These are phyloP conservation scores for Danaus chrysippus DNA, from an alignment of 2,888 invertebrate genomes.

Conservation along the genomic window DNA sequence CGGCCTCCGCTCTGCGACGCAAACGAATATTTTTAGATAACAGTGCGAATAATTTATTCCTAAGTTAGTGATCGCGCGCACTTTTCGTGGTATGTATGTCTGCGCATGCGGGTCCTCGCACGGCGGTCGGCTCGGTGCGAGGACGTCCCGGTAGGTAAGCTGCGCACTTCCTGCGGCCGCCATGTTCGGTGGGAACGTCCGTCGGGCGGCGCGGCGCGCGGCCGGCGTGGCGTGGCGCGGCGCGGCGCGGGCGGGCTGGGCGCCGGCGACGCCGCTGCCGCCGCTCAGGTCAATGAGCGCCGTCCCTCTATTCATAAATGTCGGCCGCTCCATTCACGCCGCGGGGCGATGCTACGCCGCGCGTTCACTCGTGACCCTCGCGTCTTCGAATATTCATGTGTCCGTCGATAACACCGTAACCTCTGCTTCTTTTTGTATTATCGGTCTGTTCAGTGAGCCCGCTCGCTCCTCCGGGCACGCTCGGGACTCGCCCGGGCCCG, in stretches of 20 bases:
- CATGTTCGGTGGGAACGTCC: slow-evolving; percentile 75
- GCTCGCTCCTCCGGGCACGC: slow-evolving; percentile 62
- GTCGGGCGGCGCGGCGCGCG: slow-evolving; percentile 57
- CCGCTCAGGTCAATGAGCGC: slow-evolving; percentile 68
- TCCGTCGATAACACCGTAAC: slow-evolving; percentile 77
- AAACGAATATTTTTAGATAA: slow-evolving; percentile 78
- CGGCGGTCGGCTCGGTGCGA: slow-evolving; percentile 49
- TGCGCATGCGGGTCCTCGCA: slow-evolving; percentile 63
- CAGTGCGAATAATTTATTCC: slow-evolving; percentile 76
- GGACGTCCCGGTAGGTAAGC: slow-evolving; percentile 77
- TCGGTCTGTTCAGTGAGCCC: slow-evolving; percentile 71
- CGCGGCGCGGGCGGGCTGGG: slow-evolving; percentile 46
- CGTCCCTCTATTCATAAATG: slow-evolving; percentile 77
- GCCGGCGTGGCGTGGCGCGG: slow-evolving; percentile 59
- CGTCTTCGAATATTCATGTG: slow-evolving; percentile 78
- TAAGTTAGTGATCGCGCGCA: slow-evolving; percentile 74
- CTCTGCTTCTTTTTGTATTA: slow-evolving; percentile 76
- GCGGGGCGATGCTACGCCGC: slow-evolving; percentile 68
- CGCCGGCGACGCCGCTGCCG: slow-evolving; percentile 50
- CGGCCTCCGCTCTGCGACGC: slow-evolving; percentile 60
- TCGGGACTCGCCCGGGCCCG: slow-evolving; percentile 61
- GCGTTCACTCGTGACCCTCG: slow-evolving; percentile 78
- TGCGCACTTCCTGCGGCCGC: slow-evolving; percentile 79
- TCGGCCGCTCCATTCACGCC: slow-evolving; percentile 77
- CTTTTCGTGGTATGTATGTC: slow-evolving; percentile 68